phyloP scores from a whole-genome alignment of 2,797 vertebrate species.

The Pantherophis vulpinus region DNA sequence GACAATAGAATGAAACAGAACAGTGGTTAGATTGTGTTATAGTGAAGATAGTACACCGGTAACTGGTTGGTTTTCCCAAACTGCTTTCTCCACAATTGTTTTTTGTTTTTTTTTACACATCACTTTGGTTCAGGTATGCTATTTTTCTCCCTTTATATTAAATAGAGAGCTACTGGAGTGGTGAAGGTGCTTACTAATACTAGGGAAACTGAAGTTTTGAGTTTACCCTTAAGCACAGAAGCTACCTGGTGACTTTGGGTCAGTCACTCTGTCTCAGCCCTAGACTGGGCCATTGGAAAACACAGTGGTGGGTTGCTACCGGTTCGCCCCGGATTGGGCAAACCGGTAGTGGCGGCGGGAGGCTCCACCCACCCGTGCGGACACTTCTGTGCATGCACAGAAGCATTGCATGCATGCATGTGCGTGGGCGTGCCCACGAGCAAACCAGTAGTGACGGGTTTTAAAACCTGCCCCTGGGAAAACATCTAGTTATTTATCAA shows the following conservation, averaged over 20 bases:
- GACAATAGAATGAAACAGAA: not conserved
- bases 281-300: not conserved
- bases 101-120: not conserved
- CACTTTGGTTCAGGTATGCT: not conserved
- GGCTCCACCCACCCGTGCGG: no score
- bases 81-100: not conserved
- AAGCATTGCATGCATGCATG: no score
- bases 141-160: constrained; percentile 20
- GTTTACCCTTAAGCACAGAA: not conserved
- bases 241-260: not conserved
- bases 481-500: not conserved
- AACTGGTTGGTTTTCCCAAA: not conserved
- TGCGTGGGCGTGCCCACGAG: no score
- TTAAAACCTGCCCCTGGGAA: not conserved
- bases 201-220: not conserved
- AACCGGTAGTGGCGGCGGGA: no score
- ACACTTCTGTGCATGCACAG: no score
- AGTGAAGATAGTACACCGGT: not conserved
- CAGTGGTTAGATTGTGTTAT: not conserved
- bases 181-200: not conserved
- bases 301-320: not conserved
- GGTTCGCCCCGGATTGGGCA: no score
- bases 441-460: no score
- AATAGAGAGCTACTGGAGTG: constrained; percentile 36
- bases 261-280: not conserved